Percentiles rank a stretch among this genome's conserved stretches.
These are phyloP conservation scores for Mesoclemmys tuberculata DNA, from an alignment of 2,113 vertebrate genomes.

Conservation along the genomic window DNA sequence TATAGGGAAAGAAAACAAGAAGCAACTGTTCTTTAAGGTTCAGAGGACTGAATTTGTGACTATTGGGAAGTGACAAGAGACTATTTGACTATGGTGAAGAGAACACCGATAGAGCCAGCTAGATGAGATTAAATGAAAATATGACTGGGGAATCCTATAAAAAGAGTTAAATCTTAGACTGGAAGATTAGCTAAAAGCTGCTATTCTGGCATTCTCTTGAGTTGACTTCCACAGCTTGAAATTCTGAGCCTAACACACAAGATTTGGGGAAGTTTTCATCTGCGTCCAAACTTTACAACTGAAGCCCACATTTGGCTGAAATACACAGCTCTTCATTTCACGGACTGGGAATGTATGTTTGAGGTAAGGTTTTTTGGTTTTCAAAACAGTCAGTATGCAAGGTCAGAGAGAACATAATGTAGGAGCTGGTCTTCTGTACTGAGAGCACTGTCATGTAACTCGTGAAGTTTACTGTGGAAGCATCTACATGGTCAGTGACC, in stretches of 20 bases:
- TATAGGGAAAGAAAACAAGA: conserved; percentile 47
- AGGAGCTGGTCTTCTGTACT: not conserved
- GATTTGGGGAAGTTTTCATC: not conserved
- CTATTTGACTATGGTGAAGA: not conserved
- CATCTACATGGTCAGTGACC: not conserved
- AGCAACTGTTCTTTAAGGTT: conserved; percentile 55
- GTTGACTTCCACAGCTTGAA: not conserved
- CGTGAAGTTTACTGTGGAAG: not conserved
- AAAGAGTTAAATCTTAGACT: not conserved
- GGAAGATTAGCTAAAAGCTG: not conserved
- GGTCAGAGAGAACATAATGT: not conserved
- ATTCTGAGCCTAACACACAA: not conserved
- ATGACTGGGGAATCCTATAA: not conserved
- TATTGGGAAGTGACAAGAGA: conserved; percentile 26
- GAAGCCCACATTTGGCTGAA: not conserved
- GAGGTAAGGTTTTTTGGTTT: not conserved
- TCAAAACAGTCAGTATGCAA: not conserved
- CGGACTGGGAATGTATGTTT: not conserved
- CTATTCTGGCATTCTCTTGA: not conserved
- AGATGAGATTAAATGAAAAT: not conserved
- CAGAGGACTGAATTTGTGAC: conserved; percentile 51
- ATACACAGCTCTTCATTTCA: not conserved
- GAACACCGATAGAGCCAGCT: conserved; percentile 34
- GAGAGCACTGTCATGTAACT: not conserved
- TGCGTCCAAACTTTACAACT: not conserved